Conservation (phyloP, 2,797 vertebrate genomes). For the Rhincodon typus region DNA sequence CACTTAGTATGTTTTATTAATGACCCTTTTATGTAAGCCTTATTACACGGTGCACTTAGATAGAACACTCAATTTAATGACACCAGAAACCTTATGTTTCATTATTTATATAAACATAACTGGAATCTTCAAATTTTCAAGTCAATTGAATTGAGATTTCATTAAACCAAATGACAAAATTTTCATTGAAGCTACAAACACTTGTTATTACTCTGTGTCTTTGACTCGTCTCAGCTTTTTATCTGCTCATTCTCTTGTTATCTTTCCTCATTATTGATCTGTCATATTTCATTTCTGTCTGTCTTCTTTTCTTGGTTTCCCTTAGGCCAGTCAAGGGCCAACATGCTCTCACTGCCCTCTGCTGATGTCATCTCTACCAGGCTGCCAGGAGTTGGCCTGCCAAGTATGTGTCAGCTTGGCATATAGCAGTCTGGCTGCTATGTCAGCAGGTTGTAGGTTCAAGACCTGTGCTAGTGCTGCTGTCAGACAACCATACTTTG, state of each 20-base stretch:
- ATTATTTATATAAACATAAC: slow-evolving; percentile 21
- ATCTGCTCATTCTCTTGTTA: neutral
- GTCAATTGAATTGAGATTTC: neutral
- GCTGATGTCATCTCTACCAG: neutral
- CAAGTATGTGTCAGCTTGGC: neutral
- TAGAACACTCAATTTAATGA: slow-evolving; percentile 19
- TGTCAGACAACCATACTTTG: neutral
- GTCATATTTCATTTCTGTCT: neutral
- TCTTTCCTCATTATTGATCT: neutral
- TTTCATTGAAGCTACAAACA: neutral
- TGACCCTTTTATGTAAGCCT: slow-evolving; percentile 11
- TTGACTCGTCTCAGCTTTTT: neutral
- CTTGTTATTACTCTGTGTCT: neutral
- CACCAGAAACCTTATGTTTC: neutral
- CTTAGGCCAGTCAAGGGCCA: neutral
- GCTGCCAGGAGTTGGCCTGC: neutral
- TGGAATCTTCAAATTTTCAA: neutral
- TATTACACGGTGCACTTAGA: slow-evolving; percentile 26
- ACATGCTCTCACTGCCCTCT: neutral
- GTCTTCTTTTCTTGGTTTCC: neutral
- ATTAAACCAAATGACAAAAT: slow-evolving; percentile 3
- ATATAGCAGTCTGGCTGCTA: neutral
- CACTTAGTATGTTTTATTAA: slow-evolving; percentile 11
- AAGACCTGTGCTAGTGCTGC: neutral
- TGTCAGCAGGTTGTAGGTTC: neutral